phyloP scores from a whole-genome alignment of 2,888 invertebrate genomes.

The Pachydiplax longipennis region DNA sequence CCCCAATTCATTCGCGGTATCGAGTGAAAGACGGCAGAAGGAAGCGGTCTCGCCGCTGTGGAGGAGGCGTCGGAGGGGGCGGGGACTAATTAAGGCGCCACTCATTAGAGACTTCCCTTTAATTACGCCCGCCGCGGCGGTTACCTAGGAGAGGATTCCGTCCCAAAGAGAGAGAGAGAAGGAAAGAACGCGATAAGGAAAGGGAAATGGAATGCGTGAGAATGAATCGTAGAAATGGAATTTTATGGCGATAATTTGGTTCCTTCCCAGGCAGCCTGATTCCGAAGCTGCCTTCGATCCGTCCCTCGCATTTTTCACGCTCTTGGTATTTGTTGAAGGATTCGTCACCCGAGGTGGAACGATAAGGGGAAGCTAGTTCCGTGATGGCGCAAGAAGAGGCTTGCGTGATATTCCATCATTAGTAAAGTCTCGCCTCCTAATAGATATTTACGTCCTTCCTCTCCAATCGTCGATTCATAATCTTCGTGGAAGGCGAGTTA shows the following conservation, averaged over 20 bases:
- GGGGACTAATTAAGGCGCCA: constrained; percentile 49
- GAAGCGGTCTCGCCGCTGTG: not conserved
- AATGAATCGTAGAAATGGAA: not conserved
- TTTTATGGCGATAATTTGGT: too few relatives aligned
- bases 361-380: not conserved
- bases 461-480: too few relatives aligned
- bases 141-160: constrained; percentile 46
- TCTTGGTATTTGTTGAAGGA: too few relatives aligned
- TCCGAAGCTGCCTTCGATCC: too few relatives aligned
- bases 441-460: too few relatives aligned
- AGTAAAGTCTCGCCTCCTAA: too few relatives aligned
- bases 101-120: constrained; percentile 40
- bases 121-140: constrained; percentile 39
- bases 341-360: not conserved
- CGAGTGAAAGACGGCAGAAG: not conserved
- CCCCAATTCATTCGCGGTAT: not conserved
- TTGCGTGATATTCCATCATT: not conserved
- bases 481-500: too few relatives aligned
- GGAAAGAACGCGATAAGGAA: constrained; percentile 46
- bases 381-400: not conserved
- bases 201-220: not conserved
- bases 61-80: not conserved
- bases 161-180: constrained; percentile 49
- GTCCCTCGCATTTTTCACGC: too few relatives aligned
- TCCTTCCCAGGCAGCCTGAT: too few relatives aligned